These are phyloP conservation scores for Leptinotarsa peninsularis DNA, from an alignment of 2,888 invertebrate genomes.

Conservation along the genomic window DNA sequence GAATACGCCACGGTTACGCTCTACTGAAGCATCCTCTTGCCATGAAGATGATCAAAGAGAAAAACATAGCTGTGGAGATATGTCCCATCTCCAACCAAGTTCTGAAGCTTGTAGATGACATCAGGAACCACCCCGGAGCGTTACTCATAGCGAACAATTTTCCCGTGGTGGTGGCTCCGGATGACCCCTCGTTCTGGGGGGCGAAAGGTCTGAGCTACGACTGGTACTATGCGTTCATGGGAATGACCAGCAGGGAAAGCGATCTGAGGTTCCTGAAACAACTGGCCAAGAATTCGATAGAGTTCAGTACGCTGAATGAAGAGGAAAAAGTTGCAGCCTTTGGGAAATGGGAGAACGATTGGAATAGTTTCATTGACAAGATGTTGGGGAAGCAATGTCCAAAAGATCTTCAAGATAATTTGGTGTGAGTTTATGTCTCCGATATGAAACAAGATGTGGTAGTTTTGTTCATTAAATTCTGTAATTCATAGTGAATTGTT, in stretches of 20 bases:
- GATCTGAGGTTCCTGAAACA: constrained; percentile 80
- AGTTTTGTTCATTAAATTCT: not conserved
- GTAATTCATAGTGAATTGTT: not conserved
- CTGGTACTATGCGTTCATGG: constrained; percentile 83
- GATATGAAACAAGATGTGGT: not conserved
- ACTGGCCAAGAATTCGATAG: constrained; percentile 80
- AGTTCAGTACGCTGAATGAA: constrained; percentile 72
- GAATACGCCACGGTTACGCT: constrained; percentile 84
- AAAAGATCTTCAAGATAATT: not conserved
- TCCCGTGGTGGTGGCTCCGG: constrained; percentile 80
- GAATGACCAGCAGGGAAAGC: constrained; percentile 74
- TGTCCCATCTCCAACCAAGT: constrained; percentile 83
- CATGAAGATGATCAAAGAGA: constrained; percentile 69
- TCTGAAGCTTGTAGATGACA: constrained; percentile 76
- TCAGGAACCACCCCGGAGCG: constrained; percentile 81
- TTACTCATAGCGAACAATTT: constrained; percentile 74
- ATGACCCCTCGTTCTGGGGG: constrained; percentile 83
- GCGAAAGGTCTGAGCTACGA: constrained; percentile 80
- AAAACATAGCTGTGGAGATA: constrained; percentile 78
- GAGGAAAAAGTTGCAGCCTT: constrained; percentile 68
- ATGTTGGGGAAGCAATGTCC: not conserved
- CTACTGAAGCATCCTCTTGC: constrained; percentile 78
- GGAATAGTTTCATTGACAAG: constrained; percentile 65
- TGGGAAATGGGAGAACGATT: constrained; percentile 69
- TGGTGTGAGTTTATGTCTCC: not conserved